Evolutionary conservation across 2,797 vertebrate genomes (phyloP), one percentile per base, ranked within the genome.

Genomic region (Vipera latastei): DNA sequence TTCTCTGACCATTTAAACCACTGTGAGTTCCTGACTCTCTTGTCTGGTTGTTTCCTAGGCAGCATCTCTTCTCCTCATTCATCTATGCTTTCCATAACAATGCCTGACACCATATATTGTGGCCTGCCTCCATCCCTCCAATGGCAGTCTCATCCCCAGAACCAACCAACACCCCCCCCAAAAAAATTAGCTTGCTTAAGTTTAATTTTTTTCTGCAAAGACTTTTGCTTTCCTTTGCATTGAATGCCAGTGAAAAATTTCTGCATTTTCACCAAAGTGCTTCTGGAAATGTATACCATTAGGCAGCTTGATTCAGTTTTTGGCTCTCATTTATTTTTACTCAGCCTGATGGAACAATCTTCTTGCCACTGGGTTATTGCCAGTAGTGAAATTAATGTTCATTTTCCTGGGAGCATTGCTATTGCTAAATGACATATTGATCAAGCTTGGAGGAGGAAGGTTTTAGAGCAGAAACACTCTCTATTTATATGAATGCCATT

Each of bases 361-460:
- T 51, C 65, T 88, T 53, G 11, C 55, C 8, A 78, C 38, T 94
- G 91, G 89, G 61, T 26, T 65, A 25, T 57, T 89, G 90, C 91
- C 89, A 92, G 55, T 60, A n/a, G 89, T 59, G 78, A 55, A 91
- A 91, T 38, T 59, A 55, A 91, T 92, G 91, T 86, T 92, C 93
- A 91, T 89, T 94, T 89, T 94, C 89, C 91, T 86, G 55, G 91
- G 60, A 92, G 60, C 89, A 86, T 90, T 89, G 55, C 86, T 83
- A 44, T 83, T 92, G 73, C 73, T 92, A 91, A 94, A 91, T 89
- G 91, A 94, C 89, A 61, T 91, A 94, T 92, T 73, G 90, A 92
- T 89, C 93, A 92, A 55, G 60, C 73, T 44, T 32, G 59, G 25
- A 48, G 65, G 88, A 91, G 89, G 59, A 28, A 59, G 38, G 25